These are phyloP conservation scores for Upupa epops DNA, from an alignment of 2,113 vertebrate species.

Conservation along the genomic window DNA sequence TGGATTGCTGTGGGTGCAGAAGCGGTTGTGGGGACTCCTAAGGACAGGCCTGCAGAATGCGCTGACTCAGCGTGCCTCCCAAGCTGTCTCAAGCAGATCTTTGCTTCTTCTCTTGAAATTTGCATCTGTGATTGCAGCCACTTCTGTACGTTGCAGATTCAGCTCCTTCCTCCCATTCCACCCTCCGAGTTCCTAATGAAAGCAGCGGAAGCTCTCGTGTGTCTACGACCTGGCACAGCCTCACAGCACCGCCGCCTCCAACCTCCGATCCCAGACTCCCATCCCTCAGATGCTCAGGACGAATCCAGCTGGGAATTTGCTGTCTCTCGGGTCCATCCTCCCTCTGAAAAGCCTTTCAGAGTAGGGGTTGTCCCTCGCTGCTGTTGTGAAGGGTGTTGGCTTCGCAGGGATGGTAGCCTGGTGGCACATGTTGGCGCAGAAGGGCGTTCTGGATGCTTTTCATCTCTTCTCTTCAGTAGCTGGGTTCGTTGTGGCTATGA, in stretches of 20 bases:
- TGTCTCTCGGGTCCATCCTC: background rate
- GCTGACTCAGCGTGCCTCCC: accelerated
- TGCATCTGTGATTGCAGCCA: background rate
- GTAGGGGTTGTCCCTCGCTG: background rate
- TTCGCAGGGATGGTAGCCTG: background rate
- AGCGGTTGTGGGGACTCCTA: background rate
- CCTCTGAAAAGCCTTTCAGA: background rate
- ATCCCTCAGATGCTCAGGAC: background rate
- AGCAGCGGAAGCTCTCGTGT: accelerated
- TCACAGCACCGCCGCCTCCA: background rate
- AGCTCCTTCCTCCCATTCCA: background rate
- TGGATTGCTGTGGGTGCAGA: background rate
- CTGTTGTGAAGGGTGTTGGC: background rate
- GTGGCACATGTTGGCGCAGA: background rate
- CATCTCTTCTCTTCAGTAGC: constrained; percentile 11
- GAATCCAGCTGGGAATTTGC: background rate
- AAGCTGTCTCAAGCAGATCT: background rate
- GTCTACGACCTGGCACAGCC: background rate
- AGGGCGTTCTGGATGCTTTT: background rate
- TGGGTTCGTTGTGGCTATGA: background rate
- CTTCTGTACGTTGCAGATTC: background rate
- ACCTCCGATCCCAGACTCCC: background rate
- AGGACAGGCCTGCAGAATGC: background rate
- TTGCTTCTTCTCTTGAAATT: background rate
- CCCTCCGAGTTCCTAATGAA: background rate